Evolutionary conservation across 2,888 invertebrate genomes (phyloP).

Genomic region (Oscheius myriophilus): DNA sequence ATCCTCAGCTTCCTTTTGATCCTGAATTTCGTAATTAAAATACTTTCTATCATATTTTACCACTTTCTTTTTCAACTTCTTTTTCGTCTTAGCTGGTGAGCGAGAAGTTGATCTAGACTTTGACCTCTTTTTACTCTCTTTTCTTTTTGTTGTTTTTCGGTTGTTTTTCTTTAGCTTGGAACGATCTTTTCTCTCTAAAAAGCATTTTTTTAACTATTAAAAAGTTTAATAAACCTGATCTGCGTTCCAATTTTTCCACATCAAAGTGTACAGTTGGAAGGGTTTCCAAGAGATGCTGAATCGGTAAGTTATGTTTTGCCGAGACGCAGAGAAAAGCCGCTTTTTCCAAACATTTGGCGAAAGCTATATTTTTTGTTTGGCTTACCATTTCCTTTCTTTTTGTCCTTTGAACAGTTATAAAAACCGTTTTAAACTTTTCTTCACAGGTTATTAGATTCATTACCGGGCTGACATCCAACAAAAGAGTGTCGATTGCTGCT

Average conservation of each 20-base stretch:
- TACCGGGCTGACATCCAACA: slow-evolving; percentile 4
- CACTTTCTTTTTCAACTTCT: background rate
- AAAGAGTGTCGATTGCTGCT: slow-evolving; percentile 9
- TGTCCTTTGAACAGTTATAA: slow-evolving; percentile 10
- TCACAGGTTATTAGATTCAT: slow-evolving; percentile 16
- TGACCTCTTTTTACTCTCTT: background rate
- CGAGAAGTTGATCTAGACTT: slow-evolving; percentile 5
- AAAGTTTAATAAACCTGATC: background rate
- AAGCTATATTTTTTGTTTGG: too few relatives aligned
- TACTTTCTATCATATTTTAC: background rate
- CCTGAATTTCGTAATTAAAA: background rate
- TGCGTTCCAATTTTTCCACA: slow-evolving; percentile 7
- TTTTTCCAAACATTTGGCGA: too few relatives aligned
- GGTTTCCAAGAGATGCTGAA: slow-evolving; percentile 5
- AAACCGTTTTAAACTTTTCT: slow-evolving; percentile 3
- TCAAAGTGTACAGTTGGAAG: slow-evolving; percentile 18
- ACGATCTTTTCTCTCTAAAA: background rate
- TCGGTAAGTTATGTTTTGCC: too few relatives aligned
- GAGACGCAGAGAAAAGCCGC: too few relatives aligned
- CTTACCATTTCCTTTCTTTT: background rate
- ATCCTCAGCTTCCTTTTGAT: background rate
- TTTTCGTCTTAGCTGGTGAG: slow-evolving; percentile 1
- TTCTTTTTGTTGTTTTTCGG: background rate
- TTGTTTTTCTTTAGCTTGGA: background rate
- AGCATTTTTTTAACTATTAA: background rate